Percentiles rank a stretch among this genome's conserved stretches.
These are phyloP conservation scores for Cryptocephalus moraei DNA, from an alignment of 2,888 invertebrate species.

Conservation along the genomic window DNA sequence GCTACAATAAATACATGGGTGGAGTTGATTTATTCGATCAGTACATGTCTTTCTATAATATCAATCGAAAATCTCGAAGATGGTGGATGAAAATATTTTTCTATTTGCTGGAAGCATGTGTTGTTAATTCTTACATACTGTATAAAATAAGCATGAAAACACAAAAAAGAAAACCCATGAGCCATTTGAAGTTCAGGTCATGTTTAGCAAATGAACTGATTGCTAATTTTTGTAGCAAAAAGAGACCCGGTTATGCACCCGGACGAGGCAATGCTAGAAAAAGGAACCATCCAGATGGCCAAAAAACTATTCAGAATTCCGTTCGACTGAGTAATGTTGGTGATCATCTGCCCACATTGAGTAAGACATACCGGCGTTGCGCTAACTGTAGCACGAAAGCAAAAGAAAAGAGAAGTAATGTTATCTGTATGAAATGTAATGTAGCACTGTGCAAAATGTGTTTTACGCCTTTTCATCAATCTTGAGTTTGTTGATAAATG, in stretches of 20 bases:
- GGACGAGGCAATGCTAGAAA: neutral
- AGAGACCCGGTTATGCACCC: neutral
- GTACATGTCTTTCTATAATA: too few species aligned
- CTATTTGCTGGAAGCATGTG: conserved; percentile 2
- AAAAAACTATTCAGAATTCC: conserved; percentile 1
- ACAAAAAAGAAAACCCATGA: neutral
- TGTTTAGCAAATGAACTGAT: neutral
- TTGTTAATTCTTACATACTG: conserved; percentile 1
- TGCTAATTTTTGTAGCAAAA: neutral
- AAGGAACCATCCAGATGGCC: conserved; percentile 1
- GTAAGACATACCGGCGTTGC: neutral
- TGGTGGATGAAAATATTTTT: too few species aligned
- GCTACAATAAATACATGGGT: conserved; percentile 5
- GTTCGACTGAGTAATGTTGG: neutral
- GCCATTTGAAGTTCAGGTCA: neutral
- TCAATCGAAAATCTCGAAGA: too few species aligned
- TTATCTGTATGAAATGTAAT: conserved; percentile 1
- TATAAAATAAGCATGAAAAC: neutral
- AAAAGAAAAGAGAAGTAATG: conserved; percentile 1
- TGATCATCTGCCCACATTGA: conserved; percentile 1
- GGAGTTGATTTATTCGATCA: too few species aligned
- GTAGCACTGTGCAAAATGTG: conserved; percentile 2
- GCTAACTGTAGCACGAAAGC: conserved; percentile 1
- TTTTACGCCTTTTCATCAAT: conserved; percentile 3
- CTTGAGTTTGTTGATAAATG: neutral